Conservation (phyloP, 2,113 vertebrate species). For the Motacilla alba region DNA sequence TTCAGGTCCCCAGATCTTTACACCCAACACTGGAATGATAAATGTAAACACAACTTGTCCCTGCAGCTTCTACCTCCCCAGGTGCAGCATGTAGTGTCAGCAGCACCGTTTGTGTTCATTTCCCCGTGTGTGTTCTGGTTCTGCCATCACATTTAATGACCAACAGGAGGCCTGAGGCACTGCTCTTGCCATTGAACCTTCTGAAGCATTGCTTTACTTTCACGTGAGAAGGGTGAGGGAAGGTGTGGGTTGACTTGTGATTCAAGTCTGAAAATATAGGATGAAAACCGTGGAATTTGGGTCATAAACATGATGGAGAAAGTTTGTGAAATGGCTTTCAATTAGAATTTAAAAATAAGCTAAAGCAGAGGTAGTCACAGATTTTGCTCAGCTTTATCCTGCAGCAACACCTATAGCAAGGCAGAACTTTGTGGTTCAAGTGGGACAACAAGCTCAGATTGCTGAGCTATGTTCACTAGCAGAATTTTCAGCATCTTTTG, state of each 20-base stretch:
- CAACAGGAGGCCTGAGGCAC: not conserved
- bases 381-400: not conserved
- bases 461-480: not conserved
- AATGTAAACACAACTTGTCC: not conserved
- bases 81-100: not conserved
- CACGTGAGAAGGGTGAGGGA: not conserved
- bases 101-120: not conserved
- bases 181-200: not conserved
- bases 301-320: not conserved
- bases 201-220: not conserved
- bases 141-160: not conserved
- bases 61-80: not conserved
- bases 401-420: not conserved
- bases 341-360: not conserved
- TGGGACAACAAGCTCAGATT: not conserved
- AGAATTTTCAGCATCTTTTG: not conserved
- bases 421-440: not conserved
- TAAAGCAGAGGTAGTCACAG: not conserved
- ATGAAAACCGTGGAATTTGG: not conserved
- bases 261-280: not conserved
- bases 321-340: not conserved
- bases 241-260: not conserved
- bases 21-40: not conserved
- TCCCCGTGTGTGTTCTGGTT: not conserved
- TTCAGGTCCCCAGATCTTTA: not conserved